Base-by-base conservation (phyloP, 37 sponge, comb jelly and placozoan species). In the Aphrocallistes beatrix region DNA sequence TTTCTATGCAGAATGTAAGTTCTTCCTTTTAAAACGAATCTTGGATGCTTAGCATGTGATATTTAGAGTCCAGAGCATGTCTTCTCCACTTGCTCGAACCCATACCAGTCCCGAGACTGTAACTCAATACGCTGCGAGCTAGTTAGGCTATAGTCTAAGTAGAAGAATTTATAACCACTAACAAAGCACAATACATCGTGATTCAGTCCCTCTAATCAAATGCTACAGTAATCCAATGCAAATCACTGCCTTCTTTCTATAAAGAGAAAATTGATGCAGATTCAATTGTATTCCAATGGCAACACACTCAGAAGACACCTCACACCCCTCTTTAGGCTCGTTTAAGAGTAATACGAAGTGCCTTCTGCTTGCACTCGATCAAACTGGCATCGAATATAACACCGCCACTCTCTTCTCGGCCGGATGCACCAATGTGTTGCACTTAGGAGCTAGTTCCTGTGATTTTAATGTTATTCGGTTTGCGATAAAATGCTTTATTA, bases 51-150 rank as follows among this genome's bases (percentile, higher is more conserved):
- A n/a, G n/a, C n/a, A n/a, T 60, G 34, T 19, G 75, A 60, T 3
- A 60, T 19, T 21, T 3, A 28, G 21, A 60, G 75, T 13, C 21
- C 25, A 60, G 8, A 60, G 25, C 34, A 19, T 19, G 6, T 42
- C 45, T 16, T 16, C 6, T 60, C 75, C 34, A 47, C 49, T 21
- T 47, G n/a, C 1, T 32, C 6, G 75, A 60, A 60, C 75, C 75
- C 75, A 60, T 60, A 60, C 34, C 34, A 60, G n/a, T 32, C 32
- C n/a, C 10, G 6, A 60, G 28, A 60, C n/a, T 30, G 75, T 60
- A 60, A 60, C 75, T 60, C 75, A 30, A 60, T 60, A 60, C 75
- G 75, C n/a, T 32, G 21, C 75, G n/a, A 60, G n/a, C 32, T 60
- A 6, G 8, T 60, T 19, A 13, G 75, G 17, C 21, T 19, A 60